Percentiles rank a stretch among this genome's conserved stretches.
Evolutionary conservation across 2,797 vertebrate genomes (phyloP).

Genomic region (Columba guinea): DNA sequence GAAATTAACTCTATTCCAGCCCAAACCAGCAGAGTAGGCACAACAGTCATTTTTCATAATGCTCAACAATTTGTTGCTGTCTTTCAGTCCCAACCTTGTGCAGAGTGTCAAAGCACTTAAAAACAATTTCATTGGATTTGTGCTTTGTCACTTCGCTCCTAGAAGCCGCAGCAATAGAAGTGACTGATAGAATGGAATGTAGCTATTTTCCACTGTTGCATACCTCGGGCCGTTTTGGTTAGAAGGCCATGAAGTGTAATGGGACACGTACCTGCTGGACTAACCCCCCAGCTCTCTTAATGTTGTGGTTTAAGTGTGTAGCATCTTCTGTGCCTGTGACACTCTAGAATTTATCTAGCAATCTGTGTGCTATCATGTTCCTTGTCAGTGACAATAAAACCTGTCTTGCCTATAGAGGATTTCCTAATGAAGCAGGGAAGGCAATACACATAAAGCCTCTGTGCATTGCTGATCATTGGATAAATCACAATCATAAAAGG

Average conservation of each 20-base stretch:
- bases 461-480: neutral
- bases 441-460: slow-evolving; percentile 13
- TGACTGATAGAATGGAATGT: neutral
- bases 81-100: fast-evolving
- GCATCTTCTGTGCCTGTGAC: neutral
- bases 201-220: neutral
- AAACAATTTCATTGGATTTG: neutral
- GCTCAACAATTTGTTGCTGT: neutral
- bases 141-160: neutral
- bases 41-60: neutral
- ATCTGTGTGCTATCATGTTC: neutral
- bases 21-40: neutral
- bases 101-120: neutral
- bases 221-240: neutral
- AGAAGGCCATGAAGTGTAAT: neutral
- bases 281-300: neutral
- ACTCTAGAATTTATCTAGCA: slow-evolving; percentile 22
- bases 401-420: neutral
- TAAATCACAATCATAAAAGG: slow-evolving; percentile 46
- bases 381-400: slow-evolving; percentile 34
- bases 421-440: slow-evolving; percentile 37
- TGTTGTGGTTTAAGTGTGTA: neutral
- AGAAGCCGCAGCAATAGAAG: neutral
- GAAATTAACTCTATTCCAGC: no score
- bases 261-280: neutral